Evolutionary conservation across 2,113 vertebrate genomes (phyloP).

Genomic region (Mungos mungo): DNA sequence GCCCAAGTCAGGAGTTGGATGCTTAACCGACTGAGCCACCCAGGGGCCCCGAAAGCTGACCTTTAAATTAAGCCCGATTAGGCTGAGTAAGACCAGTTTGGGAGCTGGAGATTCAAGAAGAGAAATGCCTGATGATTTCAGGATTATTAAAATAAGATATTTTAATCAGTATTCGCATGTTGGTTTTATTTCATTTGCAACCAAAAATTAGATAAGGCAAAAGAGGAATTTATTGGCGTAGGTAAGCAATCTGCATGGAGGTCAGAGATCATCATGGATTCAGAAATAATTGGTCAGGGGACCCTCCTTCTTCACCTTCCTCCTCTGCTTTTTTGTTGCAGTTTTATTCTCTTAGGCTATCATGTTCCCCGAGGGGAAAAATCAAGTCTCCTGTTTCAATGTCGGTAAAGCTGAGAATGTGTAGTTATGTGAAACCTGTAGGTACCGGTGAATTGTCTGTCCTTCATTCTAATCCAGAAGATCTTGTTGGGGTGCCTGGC

Average conservation of each 20-base stretch:
- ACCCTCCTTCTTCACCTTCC: not conserved
- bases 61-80: conserved; percentile 69
- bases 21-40: no score
- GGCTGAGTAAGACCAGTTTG: conserved; percentile 48
- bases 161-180: conserved; percentile 44
- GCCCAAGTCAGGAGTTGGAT: no score
- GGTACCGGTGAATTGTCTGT: not conserved
- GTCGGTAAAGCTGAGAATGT: not conserved
- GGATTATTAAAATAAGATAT: conserved; percentile 60
- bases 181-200: conserved; percentile 44
- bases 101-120: conserved; percentile 38
- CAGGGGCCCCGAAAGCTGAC: not conserved
- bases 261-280: conserved; percentile 46
- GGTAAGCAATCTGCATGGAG: not conserved
- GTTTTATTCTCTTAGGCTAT: conserved; percentile 17
- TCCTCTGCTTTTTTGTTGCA: conserved; percentile 34
- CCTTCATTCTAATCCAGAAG: not conserved
- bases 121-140: conserved; percentile 57
- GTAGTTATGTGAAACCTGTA: not conserved
- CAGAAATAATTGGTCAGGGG: not conserved
- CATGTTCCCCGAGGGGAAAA: not conserved
- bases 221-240: conserved; percentile 40
- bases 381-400: not conserved
- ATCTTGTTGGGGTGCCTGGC: not conserved
- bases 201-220: conserved; percentile 40